phyloP scores from a whole-genome alignment of 2,888 invertebrate genomes.

The Sinohyriopsis cumingii region DNA sequence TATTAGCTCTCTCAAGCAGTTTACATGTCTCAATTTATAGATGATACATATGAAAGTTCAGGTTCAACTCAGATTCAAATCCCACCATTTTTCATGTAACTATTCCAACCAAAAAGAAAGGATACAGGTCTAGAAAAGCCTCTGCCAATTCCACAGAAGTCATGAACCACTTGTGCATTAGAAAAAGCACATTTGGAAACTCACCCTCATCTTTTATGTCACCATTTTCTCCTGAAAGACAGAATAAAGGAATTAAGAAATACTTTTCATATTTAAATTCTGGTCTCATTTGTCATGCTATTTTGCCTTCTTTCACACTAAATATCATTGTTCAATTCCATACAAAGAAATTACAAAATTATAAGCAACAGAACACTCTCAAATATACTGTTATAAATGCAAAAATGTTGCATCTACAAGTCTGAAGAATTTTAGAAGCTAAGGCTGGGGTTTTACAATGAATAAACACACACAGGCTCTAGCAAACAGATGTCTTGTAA shows the following conservation, averaged over 20 bases:
- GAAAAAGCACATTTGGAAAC: slow-evolving; percentile 72
- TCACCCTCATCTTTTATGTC: slow-evolving; percentile 59
- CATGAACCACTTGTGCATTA: slow-evolving; percentile 74
- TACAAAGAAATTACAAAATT: too few relatives aligned
- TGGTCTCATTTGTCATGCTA: too few relatives aligned
- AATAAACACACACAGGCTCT: too few relatives aligned
- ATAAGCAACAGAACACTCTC: too few relatives aligned
- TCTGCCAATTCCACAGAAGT: slow-evolving; percentile 70
- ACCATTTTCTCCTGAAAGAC: slow-evolving; percentile 65
- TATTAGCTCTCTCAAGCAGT: too few relatives aligned
- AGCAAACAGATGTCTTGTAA: too few relatives aligned
- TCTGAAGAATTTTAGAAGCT: too few relatives aligned
- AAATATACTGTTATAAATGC: too few relatives aligned
- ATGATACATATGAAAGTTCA: not conserved
- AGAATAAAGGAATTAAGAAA: not conserved
- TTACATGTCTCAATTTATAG: not conserved
- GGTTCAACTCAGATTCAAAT: not conserved
- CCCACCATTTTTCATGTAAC: not conserved
- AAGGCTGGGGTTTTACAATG: too few relatives aligned
- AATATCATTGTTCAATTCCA: too few relatives aligned
- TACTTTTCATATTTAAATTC: not conserved
- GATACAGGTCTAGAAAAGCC: slow-evolving; percentile 70
- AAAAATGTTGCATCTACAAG: too few relatives aligned
- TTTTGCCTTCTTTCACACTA: too few relatives aligned
- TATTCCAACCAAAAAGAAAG: slow-evolving; percentile 38